Evolutionary conservation across 1,140 invertebrate species (phyloP), one percentile per base, ranked within the genome.

Genomic region (Formica exsecta): DNA sequence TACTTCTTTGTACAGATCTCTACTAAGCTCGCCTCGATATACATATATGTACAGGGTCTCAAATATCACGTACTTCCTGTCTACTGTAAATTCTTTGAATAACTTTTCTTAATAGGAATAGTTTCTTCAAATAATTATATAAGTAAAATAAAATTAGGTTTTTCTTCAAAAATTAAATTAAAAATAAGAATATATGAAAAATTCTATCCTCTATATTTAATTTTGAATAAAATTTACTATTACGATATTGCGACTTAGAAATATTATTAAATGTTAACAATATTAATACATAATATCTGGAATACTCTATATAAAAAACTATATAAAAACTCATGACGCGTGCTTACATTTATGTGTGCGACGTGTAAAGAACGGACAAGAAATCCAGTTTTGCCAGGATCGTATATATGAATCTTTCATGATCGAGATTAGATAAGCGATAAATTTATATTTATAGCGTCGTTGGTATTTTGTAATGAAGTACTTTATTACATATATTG

Each of bases 381-480:
- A 81, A 59, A 71, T 71, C 38, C 32, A 71, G 38, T 59, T 81
- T 81, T 22, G 1, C 22, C 2, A 16, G n/a, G 7, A 71, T 71
- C 13, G 4, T 81, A 71, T 44, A 25, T 25, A 70, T 41, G 48
- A 81, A 80, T 70, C 25, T 80, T 80, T 51, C n/a, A 57, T 57
- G 44, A 57, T 44, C 11, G 3, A 38, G 22, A 71, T 81, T 61
- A 57, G 38, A 68, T 71, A 38, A 71, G 22, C 5, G 77, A 68
- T 81, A 71, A 71, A 25, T 38, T 29, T n/a, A 29, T 77, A 48
- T 51, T 16, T 77, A 77, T 64, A 32, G 9, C 38, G n/a, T 48
- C 19, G 44, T 77, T 51, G 61, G 48, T 19, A 77, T 65, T 41
- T 65, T 65, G 19, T 77, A 77, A 77, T 32, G 19, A 77, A 77